These are phyloP conservation scores for Chloroclysta siterata DNA, from an alignment of 2,888 invertebrate species.

Conservation along the genomic window DNA sequence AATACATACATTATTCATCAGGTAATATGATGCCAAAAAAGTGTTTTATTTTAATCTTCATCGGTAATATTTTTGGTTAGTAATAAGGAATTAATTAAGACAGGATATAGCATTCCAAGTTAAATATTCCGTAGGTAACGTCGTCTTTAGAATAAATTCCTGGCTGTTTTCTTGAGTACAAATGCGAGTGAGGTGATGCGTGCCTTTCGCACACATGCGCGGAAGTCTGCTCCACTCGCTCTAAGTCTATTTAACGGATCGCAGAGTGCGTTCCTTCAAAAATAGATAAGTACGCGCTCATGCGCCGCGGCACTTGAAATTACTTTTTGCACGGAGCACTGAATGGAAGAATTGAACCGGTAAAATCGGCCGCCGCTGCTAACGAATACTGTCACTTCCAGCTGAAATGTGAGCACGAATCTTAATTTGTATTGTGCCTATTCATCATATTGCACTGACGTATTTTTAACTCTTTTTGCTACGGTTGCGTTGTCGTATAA, in stretches of 20 bases:
- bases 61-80: constrained; percentile 42
- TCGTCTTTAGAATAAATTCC: constrained; percentile 57
- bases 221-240: constrained; percentile 76
- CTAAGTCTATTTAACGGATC: constrained; percentile 79
- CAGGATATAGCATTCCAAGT: constrained; percentile 34
- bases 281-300: constrained; percentile 76
- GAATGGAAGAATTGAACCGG: constrained; percentile 78
- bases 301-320: constrained; percentile 77
- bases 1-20: background rate
- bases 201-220: constrained; percentile 71
- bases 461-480: constrained; percentile 37
- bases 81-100: constrained; percentile 44
- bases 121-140: constrained; percentile 38
- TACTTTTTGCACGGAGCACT: constrained; percentile 78
- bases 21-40: constrained; percentile 8
- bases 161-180: constrained; percentile 60
- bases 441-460: constrained; percentile 51
- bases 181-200: constrained; percentile 69
- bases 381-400: constrained; percentile 78
- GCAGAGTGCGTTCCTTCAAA: constrained; percentile 74
- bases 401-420: constrained; percentile 66
- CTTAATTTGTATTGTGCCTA: constrained; percentile 62
- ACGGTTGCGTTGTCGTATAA: constrained; percentile 19
- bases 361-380: constrained; percentile 73
- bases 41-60: constrained; percentile 36